A percentile compares a stretch with the other conserved stretches of the same genome.
These are phyloP conservation scores for Tenualosa thibaudeaui DNA, from an alignment of 2,797 vertebrate genomes.

Conservation along the genomic window DNA sequence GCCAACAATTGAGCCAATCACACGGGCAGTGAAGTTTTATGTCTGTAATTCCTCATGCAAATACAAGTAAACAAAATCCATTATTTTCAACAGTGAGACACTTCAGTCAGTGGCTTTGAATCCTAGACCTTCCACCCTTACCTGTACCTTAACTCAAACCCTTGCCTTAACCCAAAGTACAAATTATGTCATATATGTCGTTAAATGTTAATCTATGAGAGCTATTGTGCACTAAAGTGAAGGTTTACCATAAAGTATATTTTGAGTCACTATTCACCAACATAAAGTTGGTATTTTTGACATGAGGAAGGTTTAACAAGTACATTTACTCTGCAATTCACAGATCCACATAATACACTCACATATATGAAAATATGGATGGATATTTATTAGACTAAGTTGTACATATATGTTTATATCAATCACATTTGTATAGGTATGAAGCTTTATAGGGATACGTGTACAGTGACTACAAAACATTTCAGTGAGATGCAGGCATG, in stretches of 20 bases:
- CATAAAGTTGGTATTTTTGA: slow-evolving; percentile 5
- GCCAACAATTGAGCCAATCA: background rate
- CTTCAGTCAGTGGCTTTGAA: background rate
- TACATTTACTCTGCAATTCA: slow-evolving; percentile 43
- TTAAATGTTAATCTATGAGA: background rate
- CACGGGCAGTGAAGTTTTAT: background rate
- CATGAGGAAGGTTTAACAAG: background rate
- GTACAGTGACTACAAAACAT: slow-evolving; percentile 40
- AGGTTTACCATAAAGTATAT: slow-evolving; percentile 22
- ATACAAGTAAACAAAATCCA: background rate
- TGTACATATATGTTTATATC: slow-evolving; percentile 41
- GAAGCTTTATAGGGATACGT: slow-evolving; percentile 39
- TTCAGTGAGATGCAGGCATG: slow-evolving; percentile 24
- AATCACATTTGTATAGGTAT: slow-evolving; percentile 45
- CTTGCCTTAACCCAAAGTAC: slow-evolving; percentile 15
- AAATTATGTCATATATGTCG: slow-evolving; percentile 1
- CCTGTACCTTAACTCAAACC: slow-evolving; percentile 3
- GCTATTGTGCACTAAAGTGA: slow-evolving; percentile 1
- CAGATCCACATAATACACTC: slow-evolving; percentile 38
- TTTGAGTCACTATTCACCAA: slow-evolving; percentile 8
- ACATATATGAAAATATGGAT: slow-evolving; percentile 25
- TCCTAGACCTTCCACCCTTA: background rate
- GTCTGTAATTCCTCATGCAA: background rate
- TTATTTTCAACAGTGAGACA: background rate
- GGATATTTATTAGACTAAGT: slow-evolving; percentile 38